A percentile compares a stretch with the other conserved stretches of the same genome.
These are phyloP conservation scores for Trididemnum miniatum DNA, from an alignment of 23 tunicate species.

Conservation along the genomic window DNA sequence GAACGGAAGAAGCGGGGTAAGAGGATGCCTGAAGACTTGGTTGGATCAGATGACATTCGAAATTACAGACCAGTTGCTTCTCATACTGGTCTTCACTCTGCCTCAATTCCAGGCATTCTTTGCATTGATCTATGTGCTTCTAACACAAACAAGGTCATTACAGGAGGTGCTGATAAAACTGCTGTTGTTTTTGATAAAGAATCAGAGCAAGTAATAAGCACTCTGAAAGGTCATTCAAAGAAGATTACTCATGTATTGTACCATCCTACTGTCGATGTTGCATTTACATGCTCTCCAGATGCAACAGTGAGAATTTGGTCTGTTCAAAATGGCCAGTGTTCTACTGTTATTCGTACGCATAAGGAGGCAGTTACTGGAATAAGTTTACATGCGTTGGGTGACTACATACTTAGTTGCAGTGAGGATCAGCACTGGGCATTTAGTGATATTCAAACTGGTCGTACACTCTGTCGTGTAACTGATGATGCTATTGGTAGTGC, in stretches of 20 bases:
- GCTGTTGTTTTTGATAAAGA: slow-evolving; percentile 95
- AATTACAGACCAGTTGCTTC: slow-evolving; percentile 75
- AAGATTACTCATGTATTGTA: slow-evolving; percentile 74
- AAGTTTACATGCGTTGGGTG: slow-evolving; percentile 88
- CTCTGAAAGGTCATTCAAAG: slow-evolving; percentile 90
- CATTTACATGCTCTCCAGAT: slow-evolving; percentile 83
- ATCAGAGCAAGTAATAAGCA: slow-evolving; percentile 75
- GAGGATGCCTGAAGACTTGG: slow-evolving; percentile 86
- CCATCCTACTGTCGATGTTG: slow-evolving; percentile 83
- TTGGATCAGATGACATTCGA: slow-evolving; percentile 68
- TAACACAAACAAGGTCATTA: slow-evolving; percentile 80
- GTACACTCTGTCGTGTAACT: slow-evolving; percentile 72
- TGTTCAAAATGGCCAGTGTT: slow-evolving; percentile 70
- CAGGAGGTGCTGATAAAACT: slow-evolving; percentile 97
- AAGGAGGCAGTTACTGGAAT: slow-evolving; percentile 96
- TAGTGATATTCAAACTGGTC: slow-evolving; percentile 82
- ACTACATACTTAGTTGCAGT: slow-evolving; percentile 83
- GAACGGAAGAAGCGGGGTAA: slow-evolving; percentile 97
- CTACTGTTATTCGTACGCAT: slow-evolving; percentile 85
- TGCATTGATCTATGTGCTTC: slow-evolving; percentile 84
- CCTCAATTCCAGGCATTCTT: slow-evolving; percentile 94
- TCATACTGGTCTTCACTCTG: slow-evolving; percentile 98
- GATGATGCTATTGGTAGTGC: slow-evolving; percentile 90
- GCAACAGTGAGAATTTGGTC: slow-evolving; percentile 91
- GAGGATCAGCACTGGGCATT: slow-evolving; percentile 98